Evolutionary conservation across 2,888 invertebrate species (phyloP).

Genomic region (Tenodera sinensis): DNA sequence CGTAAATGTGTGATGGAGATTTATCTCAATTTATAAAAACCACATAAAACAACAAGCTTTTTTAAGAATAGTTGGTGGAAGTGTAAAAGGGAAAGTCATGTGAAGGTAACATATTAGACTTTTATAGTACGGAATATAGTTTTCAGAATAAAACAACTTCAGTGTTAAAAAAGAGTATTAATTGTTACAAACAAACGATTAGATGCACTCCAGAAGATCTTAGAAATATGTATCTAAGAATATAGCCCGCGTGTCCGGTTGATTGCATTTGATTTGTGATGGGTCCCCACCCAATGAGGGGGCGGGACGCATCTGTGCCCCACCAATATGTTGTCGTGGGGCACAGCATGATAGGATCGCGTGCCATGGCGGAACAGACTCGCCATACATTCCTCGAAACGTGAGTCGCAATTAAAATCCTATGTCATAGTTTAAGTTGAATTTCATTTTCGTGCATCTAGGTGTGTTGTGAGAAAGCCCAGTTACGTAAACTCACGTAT

Average conservation of each 20-base stretch:
- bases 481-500: too few relatives aligned
- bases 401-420: neutral
- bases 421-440: neutral
- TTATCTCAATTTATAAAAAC: too few relatives aligned
- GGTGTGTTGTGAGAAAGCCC: too few relatives aligned
- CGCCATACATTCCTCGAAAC: neutral
- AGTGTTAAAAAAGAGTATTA: too few relatives aligned
- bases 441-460: neutral
- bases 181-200: too few relatives aligned
- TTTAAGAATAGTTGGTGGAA: too few relatives aligned
- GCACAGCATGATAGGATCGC: neutral
- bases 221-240: neutral
- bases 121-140: too few relatives aligned
- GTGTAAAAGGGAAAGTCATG: too few relatives aligned
- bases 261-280: neutral
- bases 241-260: neutral
- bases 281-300: neutral
- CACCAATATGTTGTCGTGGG: neutral
- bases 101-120: too few relatives aligned
- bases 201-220: neutral
- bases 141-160: too few relatives aligned
- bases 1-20: too few relatives aligned
- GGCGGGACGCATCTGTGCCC: neutral
- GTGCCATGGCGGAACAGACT: neutral
- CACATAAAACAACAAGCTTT: too few relatives aligned